A percentile compares a stretch with the other conserved stretches of the same genome.
These are phyloP conservation scores for Rhynchonema sp. DNA, from an alignment of 2,888 invertebrate genomes.

Conservation along the genomic window DNA sequence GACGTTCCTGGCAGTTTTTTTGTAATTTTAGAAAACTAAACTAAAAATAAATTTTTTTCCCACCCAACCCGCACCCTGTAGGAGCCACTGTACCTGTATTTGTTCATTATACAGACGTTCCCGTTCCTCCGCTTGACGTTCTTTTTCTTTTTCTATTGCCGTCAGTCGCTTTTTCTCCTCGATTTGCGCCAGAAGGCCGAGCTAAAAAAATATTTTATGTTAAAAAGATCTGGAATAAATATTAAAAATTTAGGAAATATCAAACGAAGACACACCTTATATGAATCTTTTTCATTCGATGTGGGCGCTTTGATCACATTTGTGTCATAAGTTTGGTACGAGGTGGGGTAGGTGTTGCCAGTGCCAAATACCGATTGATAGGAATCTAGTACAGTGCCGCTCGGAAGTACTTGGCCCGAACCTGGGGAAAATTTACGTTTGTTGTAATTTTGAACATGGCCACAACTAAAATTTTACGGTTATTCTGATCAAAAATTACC, in stretches of 20 bases:
- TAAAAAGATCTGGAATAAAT: not conserved
- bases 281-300: not conserved
- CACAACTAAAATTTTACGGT: too few relatives aligned
- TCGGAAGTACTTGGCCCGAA: too few relatives aligned
- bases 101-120: not conserved
- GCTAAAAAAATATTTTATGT: not conserved
- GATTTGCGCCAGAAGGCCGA: not conserved
- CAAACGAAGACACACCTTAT: not conserved
- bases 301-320: not conserved
- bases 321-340: not conserved
- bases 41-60: too few relatives aligned
- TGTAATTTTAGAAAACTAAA: too few relatives aligned
- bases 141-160: not conserved
- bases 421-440: too few relatives aligned
- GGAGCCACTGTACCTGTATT: too few relatives aligned
- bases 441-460: too few relatives aligned
- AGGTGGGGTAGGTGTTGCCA: not conserved
- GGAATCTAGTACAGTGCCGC: not conserved
- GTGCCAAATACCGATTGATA: not conserved
- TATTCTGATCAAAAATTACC: too few relatives aligned
- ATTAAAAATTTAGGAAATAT: not conserved
- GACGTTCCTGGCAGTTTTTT: not conserved
- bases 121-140: not conserved
- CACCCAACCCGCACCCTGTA: too few relatives aligned
- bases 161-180: not conserved